Base-by-base conservation (phyloP, 2,888 invertebrate genomes). In the Amphimallon solstitiale region DNA sequence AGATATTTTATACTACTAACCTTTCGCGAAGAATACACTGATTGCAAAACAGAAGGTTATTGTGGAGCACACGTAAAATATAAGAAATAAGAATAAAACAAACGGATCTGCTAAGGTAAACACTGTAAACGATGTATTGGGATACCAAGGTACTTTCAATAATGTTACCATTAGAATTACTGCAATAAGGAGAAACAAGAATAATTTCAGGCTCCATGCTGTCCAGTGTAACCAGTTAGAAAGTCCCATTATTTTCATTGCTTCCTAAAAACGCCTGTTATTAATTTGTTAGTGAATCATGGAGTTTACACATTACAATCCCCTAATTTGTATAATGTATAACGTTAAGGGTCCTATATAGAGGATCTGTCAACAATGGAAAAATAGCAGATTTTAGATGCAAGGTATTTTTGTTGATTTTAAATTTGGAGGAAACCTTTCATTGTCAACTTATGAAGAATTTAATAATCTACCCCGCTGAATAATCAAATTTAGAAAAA, bases 171-270 rank as follows among this genome's bases (percentile, higher is more conserved):
- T 85, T 0, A 89, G 71, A 12, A 84, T 71, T 0, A 88, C 83
- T 0, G 89, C 85, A 38, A 92, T 79, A 1, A 88, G 73, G 35
- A 92, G 82, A 79, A 89, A 89, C 5, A 89, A 71, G 71, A 92
- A 87, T 66, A 90, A 89, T 78, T 92, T 92, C 48, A 88, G 83
- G 80, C 93, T 94, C 93, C 94, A 94, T 0, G 93, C 93, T 0
- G 85, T 81, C 94, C 95, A 94, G 77, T 95, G 93, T 49, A 94
- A 79, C 91, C 92, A 93, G 70, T 89, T 90, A 4, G 88, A 87
- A 4, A 95, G 81, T 1, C 95, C 95, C 94, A 95, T 94, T 78
- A 95, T 92, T 84, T 93, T 93, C 93, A 95, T 93, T 0, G 92
- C 90, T 85, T 94, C 94, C 90, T 94, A 45, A 12, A 19, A 17